Evolutionary conservation across 37 sponge, comb jelly and placozoan genomes (phyloP).

Genomic region (Diacarnus erythraeanus): DNA sequence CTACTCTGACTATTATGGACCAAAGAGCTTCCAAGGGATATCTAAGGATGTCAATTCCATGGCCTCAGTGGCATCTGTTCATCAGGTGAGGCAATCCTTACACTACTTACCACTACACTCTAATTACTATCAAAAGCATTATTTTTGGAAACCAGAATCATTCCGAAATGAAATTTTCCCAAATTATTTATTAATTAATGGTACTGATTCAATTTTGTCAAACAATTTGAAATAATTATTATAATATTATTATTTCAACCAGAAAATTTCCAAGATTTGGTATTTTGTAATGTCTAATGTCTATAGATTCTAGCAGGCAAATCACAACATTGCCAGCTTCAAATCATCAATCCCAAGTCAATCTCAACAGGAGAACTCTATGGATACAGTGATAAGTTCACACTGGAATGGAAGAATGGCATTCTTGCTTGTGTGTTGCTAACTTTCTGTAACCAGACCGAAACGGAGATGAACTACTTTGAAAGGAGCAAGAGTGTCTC

Average conservation of each 20-base stretch:
- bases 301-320: neutral
- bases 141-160: too few species aligned
- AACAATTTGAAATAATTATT: too few species aligned
- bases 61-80: too few species aligned
- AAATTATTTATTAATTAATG: neutral
- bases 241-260: too few species aligned
- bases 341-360: constrained; percentile 66
- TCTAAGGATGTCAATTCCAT: too few species aligned
- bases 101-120: too few species aligned
- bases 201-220: neutral
- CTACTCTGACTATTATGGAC: constrained; percentile 25
- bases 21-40: neutral
- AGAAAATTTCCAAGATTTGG: too few species aligned
- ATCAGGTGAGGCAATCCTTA: too few species aligned
- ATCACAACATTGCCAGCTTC: constrained; percentile 30
- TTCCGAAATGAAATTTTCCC: too few species aligned
- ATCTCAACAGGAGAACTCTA: constrained; percentile 61
- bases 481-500: neutral
- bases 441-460: constrained; percentile 19
- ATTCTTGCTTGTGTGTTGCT: constrained; percentile 49
- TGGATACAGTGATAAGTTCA: constrained; percentile 49
- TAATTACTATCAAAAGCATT: too few species aligned
- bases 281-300: neutral
- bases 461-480: neutral
- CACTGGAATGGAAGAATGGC: constrained; percentile 74